A percentile compares a stretch with the other conserved stretches of the same genome.
phyloP scores from a whole-genome alignment of 2,113 vertebrate species.

The Nanorana parkeri region DNA sequence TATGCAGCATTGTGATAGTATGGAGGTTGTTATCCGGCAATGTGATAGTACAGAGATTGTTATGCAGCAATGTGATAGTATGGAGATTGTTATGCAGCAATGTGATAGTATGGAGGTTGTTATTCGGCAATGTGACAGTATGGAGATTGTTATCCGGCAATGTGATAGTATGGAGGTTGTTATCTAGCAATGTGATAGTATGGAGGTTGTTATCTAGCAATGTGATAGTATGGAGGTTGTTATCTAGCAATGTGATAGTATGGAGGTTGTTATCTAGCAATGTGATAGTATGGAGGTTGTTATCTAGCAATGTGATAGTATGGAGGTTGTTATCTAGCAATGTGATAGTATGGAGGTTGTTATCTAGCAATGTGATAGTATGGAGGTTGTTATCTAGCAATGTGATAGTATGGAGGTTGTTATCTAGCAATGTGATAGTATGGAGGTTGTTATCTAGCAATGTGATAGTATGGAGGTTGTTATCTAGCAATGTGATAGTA shows the following conservation, averaged over 20 bases:
- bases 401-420: background rate
- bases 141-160: too few relatives aligned
- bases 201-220: background rate
- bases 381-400: background rate
- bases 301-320: background rate
- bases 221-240: background rate
- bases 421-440: background rate
- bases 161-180: too few relatives aligned
- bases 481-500: background rate
- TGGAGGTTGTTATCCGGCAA: too few relatives aligned
- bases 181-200: background rate
- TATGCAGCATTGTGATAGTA: too few relatives aligned
- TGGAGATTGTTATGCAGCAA: background rate
- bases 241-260: background rate
- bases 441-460: background rate
- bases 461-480: background rate
- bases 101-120: background rate
- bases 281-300: background rate
- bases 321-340: too few relatives aligned
- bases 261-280: background rate
- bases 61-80: background rate
- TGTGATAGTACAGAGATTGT: background rate
- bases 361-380: background rate
- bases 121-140: background rate
- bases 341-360: background rate